phyloP scores from a whole-genome alignment of 2,113 vertebrate genomes.

The Rhombomys opimus region DNA sequence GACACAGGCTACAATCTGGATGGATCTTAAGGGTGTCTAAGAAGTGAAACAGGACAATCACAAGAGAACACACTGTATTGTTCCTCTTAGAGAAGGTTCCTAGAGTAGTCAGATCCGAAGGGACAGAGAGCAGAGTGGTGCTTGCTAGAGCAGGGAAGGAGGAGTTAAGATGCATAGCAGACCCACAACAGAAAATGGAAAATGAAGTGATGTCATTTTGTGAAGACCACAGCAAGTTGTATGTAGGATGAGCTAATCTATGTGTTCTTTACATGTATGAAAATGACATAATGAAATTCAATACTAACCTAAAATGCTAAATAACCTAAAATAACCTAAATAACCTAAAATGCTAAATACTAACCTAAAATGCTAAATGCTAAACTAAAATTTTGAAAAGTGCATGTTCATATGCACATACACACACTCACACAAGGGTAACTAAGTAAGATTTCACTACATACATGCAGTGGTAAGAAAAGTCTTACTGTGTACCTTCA shows the following conservation, averaged over 20 bases:
- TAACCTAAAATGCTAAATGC: not conserved
- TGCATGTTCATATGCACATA: not conserved
- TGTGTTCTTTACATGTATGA: not conserved
- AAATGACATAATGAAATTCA: not conserved
- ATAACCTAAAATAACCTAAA: no score
- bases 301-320: no score
- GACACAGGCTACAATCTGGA: not conserved
- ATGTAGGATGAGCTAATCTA: not conserved
- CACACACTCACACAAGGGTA: not conserved
- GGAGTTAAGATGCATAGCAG: not conserved
- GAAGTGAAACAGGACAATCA: not conserved
- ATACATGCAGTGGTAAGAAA: not conserved
- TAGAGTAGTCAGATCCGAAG: not conserved
- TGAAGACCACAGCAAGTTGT: not conserved
- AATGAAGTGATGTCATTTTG: not conserved
- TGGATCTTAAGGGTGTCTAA: not conserved
- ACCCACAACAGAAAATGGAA: not conserved
- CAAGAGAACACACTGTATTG: not conserved
- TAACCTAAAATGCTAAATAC: no score
- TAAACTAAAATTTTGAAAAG: not conserved
- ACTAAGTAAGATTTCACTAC: not conserved
- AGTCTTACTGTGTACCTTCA: not conserved
- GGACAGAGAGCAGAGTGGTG: not conserved
- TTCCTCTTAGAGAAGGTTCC: not conserved
- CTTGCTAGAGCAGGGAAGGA: not conserved